These are phyloP conservation scores for Limonius californicus DNA, from an alignment of 1,140 invertebrate species.

Conservation along the genomic window DNA sequence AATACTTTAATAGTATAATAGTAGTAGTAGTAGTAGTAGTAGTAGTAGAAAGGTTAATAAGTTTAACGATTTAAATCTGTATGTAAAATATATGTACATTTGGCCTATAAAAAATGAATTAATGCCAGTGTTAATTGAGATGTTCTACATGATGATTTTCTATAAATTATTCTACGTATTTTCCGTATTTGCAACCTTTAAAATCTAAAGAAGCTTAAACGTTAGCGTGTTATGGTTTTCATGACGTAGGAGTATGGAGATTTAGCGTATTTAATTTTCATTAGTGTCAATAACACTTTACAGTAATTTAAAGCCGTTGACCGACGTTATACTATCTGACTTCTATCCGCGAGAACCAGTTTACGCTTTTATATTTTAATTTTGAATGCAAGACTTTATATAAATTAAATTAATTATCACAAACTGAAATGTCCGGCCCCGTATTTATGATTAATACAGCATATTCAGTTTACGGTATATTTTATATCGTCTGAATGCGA, in stretches of 20 bases:
- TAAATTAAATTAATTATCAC: not conserved
- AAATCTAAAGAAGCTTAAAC: too few species aligned
- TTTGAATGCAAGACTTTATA: not conserved
- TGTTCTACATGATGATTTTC: too few species aligned
- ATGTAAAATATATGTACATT: too few species aligned
- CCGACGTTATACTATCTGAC: not conserved
- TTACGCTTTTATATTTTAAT: not conserved
- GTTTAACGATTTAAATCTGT: not conserved
- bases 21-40: too few species aligned
- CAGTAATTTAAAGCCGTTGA: not conserved
- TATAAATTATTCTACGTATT: not conserved
- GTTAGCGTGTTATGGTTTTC: too few species aligned
- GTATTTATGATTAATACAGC: not conserved
- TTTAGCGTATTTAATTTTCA: not conserved
- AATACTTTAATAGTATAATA: too few species aligned
- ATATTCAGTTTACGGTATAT: not conserved
- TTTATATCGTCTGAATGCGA: too few species aligned
- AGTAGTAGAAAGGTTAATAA: too few species aligned
- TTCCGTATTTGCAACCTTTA: not conserved
- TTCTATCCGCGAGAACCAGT: constrained; percentile 1
- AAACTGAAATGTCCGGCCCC: not conserved
- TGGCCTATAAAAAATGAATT: too few species aligned
- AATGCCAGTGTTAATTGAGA: too few species aligned
- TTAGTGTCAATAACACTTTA: constrained; percentile 1
- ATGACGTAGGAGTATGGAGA: not conserved